phyloP scores from a whole-genome alignment of 2,797 vertebrate species.

The Rhabdomys pumilio region DNA sequence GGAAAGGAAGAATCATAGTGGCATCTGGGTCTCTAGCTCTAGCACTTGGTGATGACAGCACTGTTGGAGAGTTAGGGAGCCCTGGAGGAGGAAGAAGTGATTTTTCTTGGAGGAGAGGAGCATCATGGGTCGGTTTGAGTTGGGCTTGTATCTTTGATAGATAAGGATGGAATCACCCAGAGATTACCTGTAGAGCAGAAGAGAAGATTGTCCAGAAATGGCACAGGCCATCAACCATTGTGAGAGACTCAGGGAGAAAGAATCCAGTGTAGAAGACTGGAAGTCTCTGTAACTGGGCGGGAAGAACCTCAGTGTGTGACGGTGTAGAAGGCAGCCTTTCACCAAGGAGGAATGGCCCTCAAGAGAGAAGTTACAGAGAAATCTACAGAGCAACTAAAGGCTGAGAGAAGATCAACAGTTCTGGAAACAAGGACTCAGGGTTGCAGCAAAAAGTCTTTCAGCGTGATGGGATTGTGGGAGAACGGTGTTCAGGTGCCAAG shows the following conservation, averaged over 20 bases:
- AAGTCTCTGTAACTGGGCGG: not conserved
- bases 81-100: not conserved
- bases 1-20: not conserved
- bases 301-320: not conserved
- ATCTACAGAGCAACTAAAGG: not conserved
- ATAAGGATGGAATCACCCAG: not conserved
- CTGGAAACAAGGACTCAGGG: not conserved
- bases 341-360: not conserved
- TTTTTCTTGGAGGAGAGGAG: not conserved
- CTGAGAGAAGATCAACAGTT: conserved; percentile 12
- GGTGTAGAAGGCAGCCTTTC: not conserved
- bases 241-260: conserved; percentile 1
- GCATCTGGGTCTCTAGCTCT: not conserved
- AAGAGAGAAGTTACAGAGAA: not conserved
- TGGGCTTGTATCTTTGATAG: not conserved
- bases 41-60: not conserved
- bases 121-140: not conserved
- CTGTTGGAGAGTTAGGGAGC: not conserved
- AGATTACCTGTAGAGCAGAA: not conserved
- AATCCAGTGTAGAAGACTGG: not conserved
- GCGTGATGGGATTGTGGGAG: not conserved
- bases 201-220: not conserved
- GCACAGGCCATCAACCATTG: not conserved
- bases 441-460: conserved; percentile 1
- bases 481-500: not conserved